Conservation (phyloP, 2,888 invertebrate species). For the Agrotis clavis region DNA sequence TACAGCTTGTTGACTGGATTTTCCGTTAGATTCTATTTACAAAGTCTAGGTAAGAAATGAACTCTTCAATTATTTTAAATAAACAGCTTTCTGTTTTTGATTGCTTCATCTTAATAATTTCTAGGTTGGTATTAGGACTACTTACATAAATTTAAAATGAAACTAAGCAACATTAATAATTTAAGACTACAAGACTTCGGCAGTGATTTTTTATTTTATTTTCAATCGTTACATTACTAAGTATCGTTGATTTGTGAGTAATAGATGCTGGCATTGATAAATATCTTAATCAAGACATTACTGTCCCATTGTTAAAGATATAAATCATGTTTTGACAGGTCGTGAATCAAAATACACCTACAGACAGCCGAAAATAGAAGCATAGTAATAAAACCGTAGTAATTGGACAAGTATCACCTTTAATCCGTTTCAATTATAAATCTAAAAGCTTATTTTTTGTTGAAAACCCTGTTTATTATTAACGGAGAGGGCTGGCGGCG, state of each 20-base stretch:
- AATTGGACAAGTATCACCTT: constrained; percentile 58
- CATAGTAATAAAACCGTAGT: constrained; percentile 36
- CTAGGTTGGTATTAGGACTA: not conserved
- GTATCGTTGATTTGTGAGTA: constrained; percentile 30
- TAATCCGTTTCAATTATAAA: constrained; percentile 58
- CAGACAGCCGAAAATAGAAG: constrained; percentile 5
- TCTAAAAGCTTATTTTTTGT: constrained; percentile 61
- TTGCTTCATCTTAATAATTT: not conserved
- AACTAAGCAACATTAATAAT: constrained; percentile 14
- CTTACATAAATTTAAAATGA: constrained; percentile 10
- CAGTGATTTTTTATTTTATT: constrained; percentile 34
- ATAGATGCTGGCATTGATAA: constrained; percentile 32
- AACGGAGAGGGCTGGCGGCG: constrained; percentile 65
- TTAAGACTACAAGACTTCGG: not conserved
- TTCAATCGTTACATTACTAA: constrained; percentile 19
- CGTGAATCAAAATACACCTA: constrained; percentile 13
- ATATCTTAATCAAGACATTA: constrained; percentile 31
- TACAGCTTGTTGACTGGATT: not conserved
- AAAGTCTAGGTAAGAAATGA: not conserved
- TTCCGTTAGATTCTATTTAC: constrained; percentile 1
- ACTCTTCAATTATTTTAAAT: not conserved
- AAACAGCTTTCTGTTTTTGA: constrained; percentile 2
- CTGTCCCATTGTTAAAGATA: constrained; percentile 12
- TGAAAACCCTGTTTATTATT: constrained; percentile 68
- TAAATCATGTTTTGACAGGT: constrained; percentile 30